A percentile compares a stretch with the other conserved stretches of the same genome.
Conservation (phyloP, 2,113 vertebrate genomes). For the Ageneiosus marmoratus region DNA sequence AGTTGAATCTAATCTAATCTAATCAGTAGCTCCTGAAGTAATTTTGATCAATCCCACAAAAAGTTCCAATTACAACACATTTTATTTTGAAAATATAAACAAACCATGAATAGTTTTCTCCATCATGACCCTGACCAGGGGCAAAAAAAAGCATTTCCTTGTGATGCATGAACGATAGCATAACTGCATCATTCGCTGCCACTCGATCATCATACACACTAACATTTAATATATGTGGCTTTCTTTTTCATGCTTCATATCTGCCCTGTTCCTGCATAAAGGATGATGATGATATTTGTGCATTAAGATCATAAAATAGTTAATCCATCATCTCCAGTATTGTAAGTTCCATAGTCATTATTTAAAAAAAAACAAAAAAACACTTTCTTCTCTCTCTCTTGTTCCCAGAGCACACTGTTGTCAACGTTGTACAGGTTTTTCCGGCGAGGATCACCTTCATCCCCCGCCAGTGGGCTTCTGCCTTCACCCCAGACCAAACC, state of each 20-base stretch:
- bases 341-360: neutral
- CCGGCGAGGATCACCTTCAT: constrained; percentile 85
- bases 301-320: neutral
- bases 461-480: constrained; percentile 82
- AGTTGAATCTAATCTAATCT: no score
- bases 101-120: no score
- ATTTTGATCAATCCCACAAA: no score
- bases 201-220: neutral
- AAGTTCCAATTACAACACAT: no score
- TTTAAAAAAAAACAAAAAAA: no score
- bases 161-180: no score
- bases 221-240: neutral
- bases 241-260: neutral
- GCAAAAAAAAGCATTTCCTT: no score
- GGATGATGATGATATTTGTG: no score
- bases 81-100: no score
- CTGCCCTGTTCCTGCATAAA: neutral
- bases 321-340: neutral
- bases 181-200: neutral
- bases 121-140: no score
- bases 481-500: constrained; percentile 85
- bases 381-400: neutral
- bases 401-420: constrained; percentile 86
- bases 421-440: constrained; percentile 91
- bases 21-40: no score